Percentiles rank a stretch among this genome's conserved stretches.
phyloP scores from a whole-genome alignment of 2,113 vertebrate genomes.

The Mormyrus lacerda region DNA sequence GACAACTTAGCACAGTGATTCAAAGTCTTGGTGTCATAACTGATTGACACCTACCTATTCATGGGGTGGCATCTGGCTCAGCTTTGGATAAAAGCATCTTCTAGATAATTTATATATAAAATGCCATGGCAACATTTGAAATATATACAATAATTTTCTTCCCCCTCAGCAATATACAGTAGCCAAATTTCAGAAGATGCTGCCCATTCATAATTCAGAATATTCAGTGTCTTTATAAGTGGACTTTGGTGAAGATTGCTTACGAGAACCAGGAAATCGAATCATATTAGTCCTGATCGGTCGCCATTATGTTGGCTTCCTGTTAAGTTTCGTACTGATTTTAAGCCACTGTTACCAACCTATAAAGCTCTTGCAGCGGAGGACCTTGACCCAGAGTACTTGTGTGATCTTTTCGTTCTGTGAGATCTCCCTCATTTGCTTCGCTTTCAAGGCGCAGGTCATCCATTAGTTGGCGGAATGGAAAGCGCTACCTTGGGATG shows the following conservation, averaged over 20 bases:
- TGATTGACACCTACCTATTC: background rate
- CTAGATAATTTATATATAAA: background rate
- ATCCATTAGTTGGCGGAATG: background rate
- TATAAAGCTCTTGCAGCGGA: background rate
- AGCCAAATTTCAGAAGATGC: background rate
- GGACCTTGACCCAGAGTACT: background rate
- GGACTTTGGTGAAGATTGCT: background rate
- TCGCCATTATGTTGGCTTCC: background rate
- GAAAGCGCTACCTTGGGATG: background rate
- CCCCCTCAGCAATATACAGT: background rate
- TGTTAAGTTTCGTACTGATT: background rate
- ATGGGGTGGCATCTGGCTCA: background rate
- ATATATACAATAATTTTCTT: background rate
- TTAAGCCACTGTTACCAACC: background rate
- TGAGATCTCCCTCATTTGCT: background rate
- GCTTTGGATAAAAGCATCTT: no score
- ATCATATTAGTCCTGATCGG: background rate
- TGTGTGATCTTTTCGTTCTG: background rate
- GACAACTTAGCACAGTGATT: background rate
- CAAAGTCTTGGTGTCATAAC: no score
- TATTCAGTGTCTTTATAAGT: background rate
- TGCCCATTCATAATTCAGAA: background rate
- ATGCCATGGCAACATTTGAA: no score
- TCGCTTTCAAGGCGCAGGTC: background rate
- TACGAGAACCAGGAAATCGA: background rate